Conservation (phyloP, 2,797 vertebrate genomes). For the Thamnophis elegans region DNA sequence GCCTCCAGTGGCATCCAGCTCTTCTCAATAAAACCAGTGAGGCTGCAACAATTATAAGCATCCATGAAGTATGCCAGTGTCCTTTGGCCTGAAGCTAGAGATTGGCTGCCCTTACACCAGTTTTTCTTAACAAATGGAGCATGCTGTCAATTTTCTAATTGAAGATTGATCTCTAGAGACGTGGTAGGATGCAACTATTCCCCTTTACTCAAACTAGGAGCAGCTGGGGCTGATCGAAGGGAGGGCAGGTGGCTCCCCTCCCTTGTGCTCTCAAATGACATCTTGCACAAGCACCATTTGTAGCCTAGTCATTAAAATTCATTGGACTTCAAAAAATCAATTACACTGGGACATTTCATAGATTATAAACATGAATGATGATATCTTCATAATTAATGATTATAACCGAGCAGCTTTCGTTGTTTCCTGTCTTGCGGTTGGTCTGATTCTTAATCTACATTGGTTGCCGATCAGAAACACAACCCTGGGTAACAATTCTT, state of each 20-base stretch:
- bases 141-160: not conserved
- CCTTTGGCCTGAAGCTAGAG: not conserved
- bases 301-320: constrained; percentile 43
- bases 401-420: constrained; percentile 49
- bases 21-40: not conserved
- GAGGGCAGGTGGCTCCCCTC: not conserved
- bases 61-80: not conserved
- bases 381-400: constrained; percentile 59
- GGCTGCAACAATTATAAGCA: not conserved
- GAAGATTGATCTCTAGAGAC: constrained; percentile 4
- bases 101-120: not conserved
- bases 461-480: constrained; percentile 1
- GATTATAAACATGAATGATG: constrained; percentile 52
- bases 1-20: not conserved
- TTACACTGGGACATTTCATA: constrained; percentile 39
- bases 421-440: constrained; percentile 45
- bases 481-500: constrained; percentile 39
- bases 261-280: not conserved
- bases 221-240: constrained; percentile 2
- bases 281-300: constrained; percentile 7
- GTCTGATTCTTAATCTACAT: constrained; percentile 48
- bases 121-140: not conserved
- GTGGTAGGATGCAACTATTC: not conserved
- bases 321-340: constrained; percentile 49
- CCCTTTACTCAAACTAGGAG: not conserved